Conservation (phyloP, 1,140 invertebrate genomes). For the Diploscapter pachys region DNA sequence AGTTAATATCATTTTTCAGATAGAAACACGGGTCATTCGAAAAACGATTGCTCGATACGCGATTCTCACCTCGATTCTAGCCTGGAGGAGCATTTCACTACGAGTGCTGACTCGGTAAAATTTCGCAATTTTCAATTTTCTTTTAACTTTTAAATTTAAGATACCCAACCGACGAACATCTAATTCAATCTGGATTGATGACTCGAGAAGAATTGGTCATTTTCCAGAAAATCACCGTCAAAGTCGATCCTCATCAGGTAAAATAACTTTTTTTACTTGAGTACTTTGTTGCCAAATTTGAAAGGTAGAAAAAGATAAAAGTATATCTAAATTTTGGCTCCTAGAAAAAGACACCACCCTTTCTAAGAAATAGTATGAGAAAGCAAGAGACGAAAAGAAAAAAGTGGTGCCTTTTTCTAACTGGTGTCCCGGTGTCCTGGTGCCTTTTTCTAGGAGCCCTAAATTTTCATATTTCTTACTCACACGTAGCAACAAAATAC, state of each 20-base stretch:
- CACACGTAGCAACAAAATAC: no score
- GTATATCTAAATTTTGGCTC: neutral
- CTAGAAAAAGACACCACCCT: no score
- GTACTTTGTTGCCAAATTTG: no score
- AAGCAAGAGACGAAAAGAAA: no score
- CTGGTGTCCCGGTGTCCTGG: no score
- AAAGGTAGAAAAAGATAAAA: no score
- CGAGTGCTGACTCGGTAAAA: constrained; percentile 29
- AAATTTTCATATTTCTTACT: neutral
- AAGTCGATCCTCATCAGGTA: constrained; percentile 40
- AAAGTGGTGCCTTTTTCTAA: no score
- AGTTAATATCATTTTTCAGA: constrained; percentile 12
- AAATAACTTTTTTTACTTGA: neutral
- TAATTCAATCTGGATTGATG: constrained; percentile 41
- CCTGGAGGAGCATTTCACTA: constrained; percentile 41
- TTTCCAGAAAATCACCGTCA: constrained; percentile 37
- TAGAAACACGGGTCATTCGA: constrained; percentile 40
- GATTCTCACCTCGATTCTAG: constrained; percentile 41
- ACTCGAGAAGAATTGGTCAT: constrained; percentile 41
- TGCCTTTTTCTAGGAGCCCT: no score
- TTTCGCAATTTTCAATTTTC: neutral
- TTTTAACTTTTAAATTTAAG: neutral
- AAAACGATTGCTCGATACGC: constrained; percentile 41
- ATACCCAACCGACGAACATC: constrained; percentile 44
- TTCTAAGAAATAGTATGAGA: no score